A percentile compares a stretch with the other conserved stretches of the same genome.
Conservation (phyloP, 2,797 vertebrate species). For the Manis javanica region DNA sequence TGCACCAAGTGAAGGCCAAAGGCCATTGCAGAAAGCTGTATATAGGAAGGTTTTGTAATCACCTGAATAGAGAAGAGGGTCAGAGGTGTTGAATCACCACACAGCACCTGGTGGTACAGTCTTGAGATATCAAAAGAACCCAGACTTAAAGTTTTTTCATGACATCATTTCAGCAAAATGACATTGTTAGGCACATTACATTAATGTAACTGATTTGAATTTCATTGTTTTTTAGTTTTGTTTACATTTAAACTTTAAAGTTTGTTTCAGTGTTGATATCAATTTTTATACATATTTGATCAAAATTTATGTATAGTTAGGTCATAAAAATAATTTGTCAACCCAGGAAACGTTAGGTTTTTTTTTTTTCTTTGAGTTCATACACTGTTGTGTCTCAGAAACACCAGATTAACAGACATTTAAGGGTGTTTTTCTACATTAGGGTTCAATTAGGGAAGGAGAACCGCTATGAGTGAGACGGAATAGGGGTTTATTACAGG, state of each 20-base stretch:
- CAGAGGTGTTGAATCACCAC: not conserved
- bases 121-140: not conserved
- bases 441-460: not conserved
- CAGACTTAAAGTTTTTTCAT: not conserved
- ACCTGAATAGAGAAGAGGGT: not conserved
- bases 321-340: not conserved
- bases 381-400: not conserved
- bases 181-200: not conserved
- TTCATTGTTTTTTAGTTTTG: not conserved
- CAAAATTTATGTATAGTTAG: not conserved
- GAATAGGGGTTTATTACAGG: not conserved
- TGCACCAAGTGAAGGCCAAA: not conserved
- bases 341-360: not conserved
- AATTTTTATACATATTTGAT: not conserved
- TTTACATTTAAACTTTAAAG: not conserved
- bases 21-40: not conserved
- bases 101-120: fast-evolving
- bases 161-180: not conserved
- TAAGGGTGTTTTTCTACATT: not conserved
- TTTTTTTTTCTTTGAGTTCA: not conserved
- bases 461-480: not conserved
- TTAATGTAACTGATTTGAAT: not conserved
- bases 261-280: not conserved
- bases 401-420: not conserved
- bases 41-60: not conserved